These are phyloP conservation scores for Verasper variegatus DNA, from an alignment of 2,113 vertebrate species.

Conservation along the genomic window DNA sequence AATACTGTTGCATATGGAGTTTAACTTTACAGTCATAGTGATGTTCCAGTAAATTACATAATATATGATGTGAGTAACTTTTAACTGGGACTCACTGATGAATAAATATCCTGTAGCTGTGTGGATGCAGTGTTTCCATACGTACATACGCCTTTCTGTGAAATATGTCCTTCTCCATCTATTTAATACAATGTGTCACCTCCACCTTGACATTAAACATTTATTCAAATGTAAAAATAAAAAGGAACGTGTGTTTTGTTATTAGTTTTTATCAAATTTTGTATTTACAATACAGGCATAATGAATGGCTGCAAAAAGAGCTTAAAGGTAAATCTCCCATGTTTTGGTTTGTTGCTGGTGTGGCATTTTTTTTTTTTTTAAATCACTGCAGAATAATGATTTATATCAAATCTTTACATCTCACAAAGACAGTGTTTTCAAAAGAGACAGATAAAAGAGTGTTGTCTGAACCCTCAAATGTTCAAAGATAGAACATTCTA, in stretches of 20 bases:
- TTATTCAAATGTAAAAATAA: too few relatives aligned
- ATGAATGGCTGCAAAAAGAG: background rate
- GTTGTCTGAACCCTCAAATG: too few relatives aligned
- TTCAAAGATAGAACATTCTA: too few relatives aligned
- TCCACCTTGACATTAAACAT: too few relatives aligned
- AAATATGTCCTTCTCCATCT: background rate
- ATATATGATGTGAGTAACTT: background rate
- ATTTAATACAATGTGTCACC: background rate
- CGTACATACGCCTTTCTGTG: constrained; percentile 1
- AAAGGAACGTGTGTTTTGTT: too few relatives aligned
- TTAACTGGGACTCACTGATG: background rate
- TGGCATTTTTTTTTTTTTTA: too few relatives aligned
- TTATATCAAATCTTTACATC: too few relatives aligned
- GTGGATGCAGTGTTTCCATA: constrained; percentile 8
- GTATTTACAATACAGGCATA: background rate
- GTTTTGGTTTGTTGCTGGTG: too few relatives aligned
- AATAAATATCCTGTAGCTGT: background rate
- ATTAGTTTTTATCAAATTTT: background rate
- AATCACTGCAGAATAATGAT: too few relatives aligned
- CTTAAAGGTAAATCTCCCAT: background rate
- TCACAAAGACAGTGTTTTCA: too few relatives aligned
- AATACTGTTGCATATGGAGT: background rate
- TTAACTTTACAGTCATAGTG: background rate
- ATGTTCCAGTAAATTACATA: background rate
- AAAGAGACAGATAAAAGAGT: too few relatives aligned